Evolutionary conservation across 2,888 invertebrate genomes (phyloP), one percentile per base, ranked within the genome.

Genomic region (Periphyllus acericola): DNA sequence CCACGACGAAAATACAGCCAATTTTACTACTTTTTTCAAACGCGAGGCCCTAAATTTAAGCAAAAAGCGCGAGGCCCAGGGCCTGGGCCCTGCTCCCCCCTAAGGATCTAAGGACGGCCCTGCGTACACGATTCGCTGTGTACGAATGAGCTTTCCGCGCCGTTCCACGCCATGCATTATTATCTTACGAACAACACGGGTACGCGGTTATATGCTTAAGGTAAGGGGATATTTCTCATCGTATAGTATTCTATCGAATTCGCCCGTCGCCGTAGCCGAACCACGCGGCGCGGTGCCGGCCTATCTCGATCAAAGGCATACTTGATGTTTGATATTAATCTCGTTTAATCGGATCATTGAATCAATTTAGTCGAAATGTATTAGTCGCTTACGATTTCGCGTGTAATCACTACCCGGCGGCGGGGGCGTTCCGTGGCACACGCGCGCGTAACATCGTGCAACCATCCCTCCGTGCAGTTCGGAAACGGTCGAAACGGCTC

Each of bases 261-360:
- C 25, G 0, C 46, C 3, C 32, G 32, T 14, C 25, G 0, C 46
- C 3, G 46, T 46, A 46, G 36, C 36, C 36, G 1, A 14, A 2
- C 14, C 14, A 46, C 46, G 6, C 66, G 9, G 14, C 9, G 36
- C 19, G 17, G 14, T 29, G 9, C 32, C 32, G 3, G 32, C 29
- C 11, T 29, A 3, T 68, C 68, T 68, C 21, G 72, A 82, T 83
- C n/a, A 72, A 83, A 83, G 72, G n/a, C 32, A 55, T 72, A 34
- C 52, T n/a, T n/a, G 29, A 82, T 32, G 52, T 55, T 34, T n/a
- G 72, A 72, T 34, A 72, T 71, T 46, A 32, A 82, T 82, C 71
- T 25, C 25, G 46, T 46, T 40, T 71, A 82, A 82, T 46, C 81
- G 29, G 21, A 36, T 36, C 21, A 71, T 25, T 46, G 25, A 68